Base-by-base conservation (phyloP, 2,113 vertebrate species). In the Oreochromis aureus region DNA sequence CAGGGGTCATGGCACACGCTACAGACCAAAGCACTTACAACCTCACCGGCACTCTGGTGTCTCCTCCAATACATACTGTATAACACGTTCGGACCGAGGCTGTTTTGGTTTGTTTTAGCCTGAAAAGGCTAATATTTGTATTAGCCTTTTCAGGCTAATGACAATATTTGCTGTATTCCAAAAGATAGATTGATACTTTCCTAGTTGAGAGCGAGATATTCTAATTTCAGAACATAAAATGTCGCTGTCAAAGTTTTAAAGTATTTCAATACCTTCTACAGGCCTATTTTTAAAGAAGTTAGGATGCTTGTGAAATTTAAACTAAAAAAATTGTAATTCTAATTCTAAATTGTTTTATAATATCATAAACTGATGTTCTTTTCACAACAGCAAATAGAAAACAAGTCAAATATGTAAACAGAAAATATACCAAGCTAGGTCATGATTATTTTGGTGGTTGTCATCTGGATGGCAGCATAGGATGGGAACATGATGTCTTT, bases 1-100 rank as follows among this genome's bases (percentile, higher is more conserved):
- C 91, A 94, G 93, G 92, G 94, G 93, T 96, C 94, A 93, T 15
- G 83, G 90, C 83, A 86, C 87, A 91, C 36, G 10, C 71, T 86
- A 79, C 92, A 92, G 78, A 91, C 86, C 85, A 87, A 88, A 89
- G 83, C 90, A 92, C 93, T 94, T 85, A 89, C 61, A 90, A 93
- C 85, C 91, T 81, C 86, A 89, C 87, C 78, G 81, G 69, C 69
- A 87, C 91, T 88, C 84, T n/a, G 2, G 24, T 80, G 89, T 89
- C 86, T 82, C 84, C 87, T 86, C 51, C 80, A 87, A 84, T 86
- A 76, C 55, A 58, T 59, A 83, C 54, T 6, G 34, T 7, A 66
- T 71, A 83, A 63, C 30, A 71, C 19, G 56, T 30, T 61, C 9
- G 41, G 32, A 61, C 71, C 3, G 2, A 19, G 15, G 32, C 53